Conservation (phyloP, 2,113 vertebrate genomes). For the Leptosomus discolor region DNA sequence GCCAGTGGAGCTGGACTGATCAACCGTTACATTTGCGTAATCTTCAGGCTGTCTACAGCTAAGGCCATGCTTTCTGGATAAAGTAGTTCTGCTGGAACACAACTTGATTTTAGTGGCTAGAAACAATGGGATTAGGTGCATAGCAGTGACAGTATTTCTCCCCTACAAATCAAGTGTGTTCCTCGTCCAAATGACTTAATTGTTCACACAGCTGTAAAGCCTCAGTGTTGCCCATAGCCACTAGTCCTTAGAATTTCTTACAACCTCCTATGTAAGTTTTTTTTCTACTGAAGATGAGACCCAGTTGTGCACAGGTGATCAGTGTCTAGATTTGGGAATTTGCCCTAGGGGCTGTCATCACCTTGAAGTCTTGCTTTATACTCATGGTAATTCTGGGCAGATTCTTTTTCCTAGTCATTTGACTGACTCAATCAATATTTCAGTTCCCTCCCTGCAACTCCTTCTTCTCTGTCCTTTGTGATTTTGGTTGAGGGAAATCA, state of each 20-base stretch:
- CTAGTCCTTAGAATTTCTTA: neutral
- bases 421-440: neutral
- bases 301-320: neutral
- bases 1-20: neutral
- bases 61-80: neutral
- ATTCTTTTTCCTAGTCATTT: neutral
- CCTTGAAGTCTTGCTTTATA: neutral
- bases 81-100: neutral
- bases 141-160: neutral
- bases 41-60: neutral
- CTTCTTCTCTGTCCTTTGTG: neutral
- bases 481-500: neutral
- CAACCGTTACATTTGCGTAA: neutral
- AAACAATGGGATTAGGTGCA: neutral
- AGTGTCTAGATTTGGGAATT: neutral
- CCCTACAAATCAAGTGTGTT: neutral
- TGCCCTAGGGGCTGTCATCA: neutral
- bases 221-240: neutral
- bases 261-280: neutral
- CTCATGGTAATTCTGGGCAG: neutral
- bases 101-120: neutral
- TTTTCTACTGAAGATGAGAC: neutral
- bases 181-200: neutral
- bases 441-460: neutral
- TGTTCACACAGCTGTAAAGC: neutral